phyloP scores from a whole-genome alignment of 1,140 invertebrate genomes.

The Lordiphosa clarofinis region DNA sequence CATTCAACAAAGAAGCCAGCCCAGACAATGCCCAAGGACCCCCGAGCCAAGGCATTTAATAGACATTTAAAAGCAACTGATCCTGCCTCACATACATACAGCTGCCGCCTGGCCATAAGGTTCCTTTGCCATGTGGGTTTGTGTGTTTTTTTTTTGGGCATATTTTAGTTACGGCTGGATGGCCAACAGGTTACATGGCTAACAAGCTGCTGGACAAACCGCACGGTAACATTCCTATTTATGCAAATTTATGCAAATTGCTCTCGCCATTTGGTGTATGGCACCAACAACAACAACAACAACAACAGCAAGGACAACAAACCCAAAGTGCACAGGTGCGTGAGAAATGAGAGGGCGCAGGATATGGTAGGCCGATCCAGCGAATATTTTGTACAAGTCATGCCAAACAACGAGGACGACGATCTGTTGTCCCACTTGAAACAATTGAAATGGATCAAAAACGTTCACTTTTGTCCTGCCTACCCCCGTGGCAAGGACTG shows the following conservation, averaged over 20 bases:
- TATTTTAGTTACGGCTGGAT: slow-evolving; percentile 56
- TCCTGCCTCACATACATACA: slow-evolving; percentile 10
- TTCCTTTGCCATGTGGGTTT: slow-evolving; percentile 19
- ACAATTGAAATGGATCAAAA: too few relatives aligned
- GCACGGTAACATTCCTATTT: slow-evolving; percentile 9
- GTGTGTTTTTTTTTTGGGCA: slow-evolving; percentile 30
- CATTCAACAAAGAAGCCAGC: slow-evolving; percentile 15
- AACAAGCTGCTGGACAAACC: slow-evolving; percentile 33
- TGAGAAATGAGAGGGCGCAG: slow-evolving; percentile 59
- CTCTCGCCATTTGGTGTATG: neutral
- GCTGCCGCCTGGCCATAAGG: slow-evolving; percentile 9
- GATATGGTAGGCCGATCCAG: slow-evolving; percentile 23
- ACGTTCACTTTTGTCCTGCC: too few relatives aligned
- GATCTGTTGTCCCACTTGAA: too few relatives aligned
- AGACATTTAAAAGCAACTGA: slow-evolving; percentile 37
- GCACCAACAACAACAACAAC: neutral
- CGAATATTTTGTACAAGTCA: too few relatives aligned
- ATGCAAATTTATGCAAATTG: slow-evolving; percentile 72
- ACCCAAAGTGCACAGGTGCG: slow-evolving; percentile 52
- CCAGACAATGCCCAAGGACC: slow-evolving; percentile 20
- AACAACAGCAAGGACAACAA: too few relatives aligned
- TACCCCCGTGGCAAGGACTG: too few relatives aligned
- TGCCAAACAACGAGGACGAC: too few relatives aligned
- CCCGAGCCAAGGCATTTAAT: slow-evolving; percentile 31
- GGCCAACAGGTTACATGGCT: slow-evolving; percentile 10